A percentile compares a stretch with the other conserved stretches of the same genome.
phyloP scores from a whole-genome alignment of 2,797 vertebrate genomes.

The Cyprinodon diabolis region DNA sequence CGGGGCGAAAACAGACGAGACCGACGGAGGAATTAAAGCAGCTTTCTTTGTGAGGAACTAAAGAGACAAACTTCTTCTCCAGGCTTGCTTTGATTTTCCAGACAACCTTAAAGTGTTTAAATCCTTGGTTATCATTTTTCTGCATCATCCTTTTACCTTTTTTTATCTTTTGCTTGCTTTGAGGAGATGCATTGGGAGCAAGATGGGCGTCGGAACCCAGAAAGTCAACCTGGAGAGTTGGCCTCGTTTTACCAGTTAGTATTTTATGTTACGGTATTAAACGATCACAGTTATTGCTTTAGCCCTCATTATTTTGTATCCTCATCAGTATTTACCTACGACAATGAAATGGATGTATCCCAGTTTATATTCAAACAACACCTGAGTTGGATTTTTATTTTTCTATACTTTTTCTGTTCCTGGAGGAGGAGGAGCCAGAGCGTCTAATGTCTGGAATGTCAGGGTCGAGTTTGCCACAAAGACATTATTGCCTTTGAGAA shows the following conservation, averaged over 20 bases:
- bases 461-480: conserved; percentile 83
- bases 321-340: conserved; percentile 79
- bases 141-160: conserved; percentile 47
- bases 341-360: conserved; percentile 74
- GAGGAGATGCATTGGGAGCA: conserved; percentile 51
- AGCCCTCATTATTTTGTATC: conserved; percentile 74
- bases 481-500: conserved; percentile 85
- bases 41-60: conserved; percentile 59
- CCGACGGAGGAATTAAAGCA: conserved; percentile 55
- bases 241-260: conserved; percentile 64
- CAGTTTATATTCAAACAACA: conserved; percentile 64
- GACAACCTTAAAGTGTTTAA: conserved; percentile 59
- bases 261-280: conserved; percentile 72
- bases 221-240: conserved; percentile 44
- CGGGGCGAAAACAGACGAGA: conserved; percentile 44
- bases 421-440: conserved; percentile 71
- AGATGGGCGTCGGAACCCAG: conserved; percentile 45
- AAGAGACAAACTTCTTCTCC: conserved; percentile 71
- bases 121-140: conserved; percentile 63
- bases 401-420: conserved; percentile 49
- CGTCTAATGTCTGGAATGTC: conserved; percentile 71
- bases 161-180: conserved; percentile 47
- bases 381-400: conserved; percentile 42
- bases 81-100: conserved; percentile 68
- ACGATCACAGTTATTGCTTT: conserved; percentile 72